Evolutionary conservation across 2,888 invertebrate species (phyloP), one percentile per base, ranked within the genome.

Genomic region (Plutella xylostella): DNA sequence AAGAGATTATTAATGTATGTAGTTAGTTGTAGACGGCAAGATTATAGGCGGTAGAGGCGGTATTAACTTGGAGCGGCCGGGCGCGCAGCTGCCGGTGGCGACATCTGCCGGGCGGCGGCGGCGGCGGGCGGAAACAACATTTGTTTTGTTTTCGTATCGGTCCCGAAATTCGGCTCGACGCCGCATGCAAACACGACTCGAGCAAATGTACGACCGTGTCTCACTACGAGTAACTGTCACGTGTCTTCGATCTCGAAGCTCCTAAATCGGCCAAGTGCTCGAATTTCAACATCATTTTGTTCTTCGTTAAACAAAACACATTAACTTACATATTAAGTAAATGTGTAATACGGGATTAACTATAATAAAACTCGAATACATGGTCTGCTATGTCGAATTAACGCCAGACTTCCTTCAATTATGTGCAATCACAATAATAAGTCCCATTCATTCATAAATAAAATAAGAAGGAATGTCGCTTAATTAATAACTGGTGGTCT

Each of bases 41-140:
- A 28, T n/a, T 7, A 14, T 34, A 34, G 48, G 17, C n/a, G 52
- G 42, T 54, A 49, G 55, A 56, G 64, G 63, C 65, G 64, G 64
- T 46, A 45, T 56, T 61, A 65, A 52, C 54, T 56, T 58, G 61
- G 61, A 66, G 58, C 55, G 55, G 49, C 57, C 56, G 61, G 63
- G 64, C 59, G 57, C 59, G 55, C 55, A 46, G 52, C 50, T 53
- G 52, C 56, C 56, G 60, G 55, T 54, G 57, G 51, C 57, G n/a
- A 69, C 84, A 85, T 85, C 80, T 85, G 85, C 74, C 85, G 84
- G 82, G 80, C 70, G 64, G 65, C 76, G 79, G 79, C 85, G 84
- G 65, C 63, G 65, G 57, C 58, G 68, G 68, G 70, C 74, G 74
- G 82, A 83, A 83, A 74, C 62, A 68, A 65, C 67, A 71, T 68